Base-by-base conservation (phyloP, 2,113 vertebrate species). In the Notothenia coriiceps region DNA sequence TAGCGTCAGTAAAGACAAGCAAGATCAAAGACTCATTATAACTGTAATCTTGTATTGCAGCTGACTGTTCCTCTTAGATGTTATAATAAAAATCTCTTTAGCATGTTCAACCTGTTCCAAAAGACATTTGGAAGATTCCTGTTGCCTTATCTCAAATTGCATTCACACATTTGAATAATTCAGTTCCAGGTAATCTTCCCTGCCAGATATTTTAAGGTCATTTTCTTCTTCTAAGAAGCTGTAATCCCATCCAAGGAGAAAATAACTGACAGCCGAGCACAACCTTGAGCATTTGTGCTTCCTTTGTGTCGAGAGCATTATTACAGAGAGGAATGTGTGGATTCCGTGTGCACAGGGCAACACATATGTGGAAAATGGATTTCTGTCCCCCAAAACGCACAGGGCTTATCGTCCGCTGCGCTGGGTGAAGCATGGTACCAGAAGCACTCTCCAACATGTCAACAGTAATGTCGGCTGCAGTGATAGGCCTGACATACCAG, bases 401-500 rank as follows among this genome's bases (percentile, higher is more conserved):
- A 49, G 50, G 63, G 76, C 35, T 74, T 80, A 75, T 62, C 33
- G 13, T 66, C 74, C 35, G 47, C 51, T 59, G 55, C 18, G 56
- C 63, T 25, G n/a, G 52, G 50, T 64, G 62, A 73, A 25, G 35
- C 59, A 10, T 72, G 68, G 6, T 76, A 50, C 70, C 77, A 56
- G 67, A 51, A 73, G 63, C 43, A 3, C 73, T 74, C 52, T 50
- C 15, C 0, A 49, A 68, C 68, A 67, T 80, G 69, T 83, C 80
- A 77, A 73, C 67, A 68, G 76, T 62, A 83, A 77, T 33, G 51
- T 68, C 49, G 14, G 33, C 25, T 29, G 15, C 59, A 47, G 35
- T 57, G 59, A 80, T 55, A 54, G 55, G 29, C 77, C 65, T 64
- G 71, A 70, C 84, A 86, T 56, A 66, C 74, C 70, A 57, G 84